phyloP scores from a whole-genome alignment of 2,797 vertebrate genomes.

The Salarias fasciatus region DNA sequence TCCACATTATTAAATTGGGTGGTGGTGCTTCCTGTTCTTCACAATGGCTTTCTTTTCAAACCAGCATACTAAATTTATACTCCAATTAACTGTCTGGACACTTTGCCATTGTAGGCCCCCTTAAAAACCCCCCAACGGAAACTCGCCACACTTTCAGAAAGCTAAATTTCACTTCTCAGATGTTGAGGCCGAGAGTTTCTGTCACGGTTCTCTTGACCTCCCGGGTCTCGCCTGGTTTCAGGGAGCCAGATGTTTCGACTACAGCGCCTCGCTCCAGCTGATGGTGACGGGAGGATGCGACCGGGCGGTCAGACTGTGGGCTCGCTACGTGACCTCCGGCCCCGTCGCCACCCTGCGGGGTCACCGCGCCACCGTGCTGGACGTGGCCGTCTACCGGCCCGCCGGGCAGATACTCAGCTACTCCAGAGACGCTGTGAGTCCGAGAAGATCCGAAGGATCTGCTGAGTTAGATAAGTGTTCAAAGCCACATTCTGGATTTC shows the following conservation, averaged over 20 bases:
- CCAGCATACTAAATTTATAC: slow-evolving; percentile 40
- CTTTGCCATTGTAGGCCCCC: background rate
- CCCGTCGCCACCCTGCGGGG: slow-evolving; percentile 60
- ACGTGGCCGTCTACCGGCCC: slow-evolving; percentile 59
- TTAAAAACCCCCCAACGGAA: no score
- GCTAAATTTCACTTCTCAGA: no score
- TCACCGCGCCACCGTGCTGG: slow-evolving; percentile 54
- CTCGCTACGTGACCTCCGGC: slow-evolving; percentile 46
- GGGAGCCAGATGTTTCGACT: slow-evolving; percentile 72
- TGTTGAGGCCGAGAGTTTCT: no score
- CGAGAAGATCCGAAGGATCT: background rate
- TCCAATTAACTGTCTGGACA: slow-evolving; percentile 61
- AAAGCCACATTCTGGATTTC: no score
- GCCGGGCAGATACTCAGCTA: slow-evolving; percentile 68
- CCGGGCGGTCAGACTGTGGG: slow-evolving; percentile 59
- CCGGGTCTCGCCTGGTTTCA: slow-evolving; percentile 29
- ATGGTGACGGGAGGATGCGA: slow-evolving; percentile 62
- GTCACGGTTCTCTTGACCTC: no score
- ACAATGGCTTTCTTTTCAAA: slow-evolving; percentile 37
- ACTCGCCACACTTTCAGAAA: no score
- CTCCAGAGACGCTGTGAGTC: slow-evolving; percentile 72
- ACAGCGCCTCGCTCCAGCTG: slow-evolving; percentile 56
- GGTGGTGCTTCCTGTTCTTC: slow-evolving; percentile 57
- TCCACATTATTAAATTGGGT: slow-evolving; percentile 65
- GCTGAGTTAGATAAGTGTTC: no score